Base-by-base conservation (phyloP, 2,113 vertebrate species). In the Prunella fulvescens region DNA sequence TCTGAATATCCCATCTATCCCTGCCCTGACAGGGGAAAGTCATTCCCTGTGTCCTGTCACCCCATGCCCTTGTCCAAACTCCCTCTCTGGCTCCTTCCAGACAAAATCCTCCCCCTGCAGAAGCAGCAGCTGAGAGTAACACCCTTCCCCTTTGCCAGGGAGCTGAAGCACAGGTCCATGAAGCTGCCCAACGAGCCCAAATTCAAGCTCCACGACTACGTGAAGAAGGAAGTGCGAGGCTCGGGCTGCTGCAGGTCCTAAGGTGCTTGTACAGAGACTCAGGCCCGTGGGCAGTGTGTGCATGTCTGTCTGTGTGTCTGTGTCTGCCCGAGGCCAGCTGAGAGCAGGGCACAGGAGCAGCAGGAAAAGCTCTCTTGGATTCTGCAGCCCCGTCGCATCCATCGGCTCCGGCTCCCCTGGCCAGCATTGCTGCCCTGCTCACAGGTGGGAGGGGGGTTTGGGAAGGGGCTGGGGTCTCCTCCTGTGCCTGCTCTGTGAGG, bases 201-300 rank as follows among this genome's bases (percentile, higher is more conserved):
- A 96, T 99, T 99, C 96, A 98, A 97, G 92, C 99, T 99, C 54
- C 99, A 99, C 1, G 99, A 99, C 91, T 99, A 99, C 0, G 98
- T 99, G 57, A 98, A 98, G 97, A 98, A 98, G 85, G 98, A 99
- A 93, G 98, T 98, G 88, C 98, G 96, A 78, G 97, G 98, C 44
- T 88, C 97, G 0, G 98, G 98, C 66, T 99, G 99, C 98, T 99
- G 99, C 97, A 97, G 96, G 60, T 97, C 98, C 51, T 99, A 98
- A 98, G 70, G 72, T 15, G 3, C 47, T 57, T 64, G 87, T 82
- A 69, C 87, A 95, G 94, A 86, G 74, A 95, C 93, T 96, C 19
- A 24, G 29, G 64, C 89, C 95, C 1, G 31, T 81, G 93, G 96
- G 56, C 92, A 57, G 65, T 79, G 95, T 97, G 88, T 95, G 94